phyloP scores from a whole-genome alignment of 2,888 invertebrate genomes.

The Euzophera pinguis region DNA sequence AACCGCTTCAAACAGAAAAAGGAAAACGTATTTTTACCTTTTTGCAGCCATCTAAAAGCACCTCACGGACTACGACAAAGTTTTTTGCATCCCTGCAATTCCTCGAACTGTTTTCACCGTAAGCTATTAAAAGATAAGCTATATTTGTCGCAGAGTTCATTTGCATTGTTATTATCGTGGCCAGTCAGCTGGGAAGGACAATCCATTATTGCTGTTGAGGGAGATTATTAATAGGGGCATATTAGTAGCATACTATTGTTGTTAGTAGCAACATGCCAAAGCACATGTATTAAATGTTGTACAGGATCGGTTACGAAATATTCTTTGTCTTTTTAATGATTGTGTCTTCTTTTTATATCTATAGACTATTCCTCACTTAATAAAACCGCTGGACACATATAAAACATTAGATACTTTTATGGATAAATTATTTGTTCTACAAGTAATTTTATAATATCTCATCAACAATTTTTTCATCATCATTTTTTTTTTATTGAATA shows the following conservation, averaged over 20 bases:
- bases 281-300: too few relatives aligned
- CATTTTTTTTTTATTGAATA: too few relatives aligned
- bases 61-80: not conserved
- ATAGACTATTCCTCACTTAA: too few relatives aligned
- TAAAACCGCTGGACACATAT: too few relatives aligned
- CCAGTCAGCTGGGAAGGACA: slow-evolving; percentile 4
- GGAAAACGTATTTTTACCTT: too few relatives aligned
- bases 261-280: not conserved
- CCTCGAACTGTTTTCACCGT: not conserved
- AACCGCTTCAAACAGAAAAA: too few relatives aligned
- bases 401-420: too few relatives aligned
- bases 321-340: not conserved
- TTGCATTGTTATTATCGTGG: slow-evolving; percentile 9
- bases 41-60: too few relatives aligned
- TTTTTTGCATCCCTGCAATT: not conserved
- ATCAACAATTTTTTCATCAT: too few relatives aligned
- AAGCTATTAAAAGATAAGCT: slow-evolving; percentile 8
- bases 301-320: too few relatives aligned
- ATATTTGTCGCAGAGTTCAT: slow-evolving; percentile 11
- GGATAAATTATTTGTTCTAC: too few relatives aligned
- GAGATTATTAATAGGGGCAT: not conserved
- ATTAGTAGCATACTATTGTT: not conserved
- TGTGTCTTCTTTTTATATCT: not conserved
- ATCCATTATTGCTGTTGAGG: not conserved
- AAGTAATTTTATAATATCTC: too few relatives aligned